Conservation (phyloP, 2,113 vertebrate genomes). For the Columbina picui region DNA sequence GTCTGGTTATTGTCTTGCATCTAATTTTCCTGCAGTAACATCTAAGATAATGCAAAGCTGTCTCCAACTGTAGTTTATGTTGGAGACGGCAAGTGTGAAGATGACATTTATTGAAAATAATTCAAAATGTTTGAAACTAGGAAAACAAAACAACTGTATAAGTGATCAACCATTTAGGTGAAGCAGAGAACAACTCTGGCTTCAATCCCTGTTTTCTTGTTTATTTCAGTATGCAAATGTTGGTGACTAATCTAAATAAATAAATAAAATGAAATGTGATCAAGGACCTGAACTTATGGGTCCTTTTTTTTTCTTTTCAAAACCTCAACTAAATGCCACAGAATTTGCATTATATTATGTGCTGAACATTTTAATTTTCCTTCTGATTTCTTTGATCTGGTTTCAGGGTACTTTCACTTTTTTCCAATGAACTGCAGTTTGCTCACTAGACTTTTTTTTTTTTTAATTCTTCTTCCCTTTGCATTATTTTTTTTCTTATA, state of each 20-base stretch:
- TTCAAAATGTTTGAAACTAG: background rate
- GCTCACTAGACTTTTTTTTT: background rate
- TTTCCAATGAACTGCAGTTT: background rate
- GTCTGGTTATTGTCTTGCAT: background rate
- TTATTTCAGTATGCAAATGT: background rate
- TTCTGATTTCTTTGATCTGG: background rate
- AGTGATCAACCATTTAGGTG: background rate
- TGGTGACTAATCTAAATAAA: background rate
- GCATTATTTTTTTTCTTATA: background rate
- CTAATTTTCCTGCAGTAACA: background rate
- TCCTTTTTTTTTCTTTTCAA: background rate
- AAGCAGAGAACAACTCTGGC: background rate
- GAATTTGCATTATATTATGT: background rate
- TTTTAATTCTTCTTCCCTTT: background rate
- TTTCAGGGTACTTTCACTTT: background rate
- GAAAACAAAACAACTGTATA: background rate
- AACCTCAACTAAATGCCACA: background rate
- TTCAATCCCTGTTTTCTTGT: background rate
- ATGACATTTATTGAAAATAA: background rate
- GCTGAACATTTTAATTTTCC: background rate
- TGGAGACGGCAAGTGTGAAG: background rate
- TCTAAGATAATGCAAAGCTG: background rate
- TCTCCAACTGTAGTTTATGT: background rate
- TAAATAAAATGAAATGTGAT: background rate
- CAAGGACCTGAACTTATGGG: rapidly evolving